phyloP scores from a whole-genome alignment of 2,888 invertebrate species.

The Drosophila nigritarsus region DNA sequence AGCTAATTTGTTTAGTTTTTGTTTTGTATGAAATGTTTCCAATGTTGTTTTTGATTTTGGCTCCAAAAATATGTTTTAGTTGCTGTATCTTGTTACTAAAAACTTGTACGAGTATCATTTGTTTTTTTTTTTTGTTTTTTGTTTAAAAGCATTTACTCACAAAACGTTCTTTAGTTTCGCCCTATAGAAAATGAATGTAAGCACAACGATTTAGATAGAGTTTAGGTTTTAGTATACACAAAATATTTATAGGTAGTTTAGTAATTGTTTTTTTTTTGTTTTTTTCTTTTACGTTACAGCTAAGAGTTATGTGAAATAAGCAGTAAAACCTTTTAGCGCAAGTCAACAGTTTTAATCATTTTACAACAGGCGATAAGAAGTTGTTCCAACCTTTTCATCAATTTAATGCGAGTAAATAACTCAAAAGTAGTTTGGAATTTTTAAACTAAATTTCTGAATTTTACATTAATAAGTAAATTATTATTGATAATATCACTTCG shows the following conservation, averaged over 20 bases:
- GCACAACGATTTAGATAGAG: constrained; percentile 82
- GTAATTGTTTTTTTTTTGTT: constrained; percentile 2
- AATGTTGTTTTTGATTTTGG: constrained; percentile 25
- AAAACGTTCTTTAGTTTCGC: constrained; percentile 85
- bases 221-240: constrained; percentile 74
- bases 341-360: background rate
- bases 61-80: constrained; percentile 51
- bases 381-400: constrained; percentile 14
- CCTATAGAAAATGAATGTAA: constrained; percentile 85
- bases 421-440: background rate
- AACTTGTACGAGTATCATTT: constrained; percentile 42
- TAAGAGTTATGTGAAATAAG: constrained; percentile 11
- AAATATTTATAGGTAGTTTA: constrained; percentile 35
- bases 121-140: constrained; percentile 52
- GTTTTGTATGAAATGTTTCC: background rate
- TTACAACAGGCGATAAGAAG: constrained; percentile 8
- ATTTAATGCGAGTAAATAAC: background rate
- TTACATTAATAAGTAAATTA: background rate
- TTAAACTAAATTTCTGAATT: background rate
- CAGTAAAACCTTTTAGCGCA: constrained; percentile 17
- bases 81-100: constrained; percentile 42
- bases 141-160: constrained; percentile 85
- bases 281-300: constrained; percentile 46
- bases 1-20: constrained; percentile 14
- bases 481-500: background rate